A percentile compares a stretch with the other conserved stretches of the same genome.
phyloP scores from a whole-genome alignment of 2,888 invertebrate species.

The Hirtodrosophila histrioides region DNA sequence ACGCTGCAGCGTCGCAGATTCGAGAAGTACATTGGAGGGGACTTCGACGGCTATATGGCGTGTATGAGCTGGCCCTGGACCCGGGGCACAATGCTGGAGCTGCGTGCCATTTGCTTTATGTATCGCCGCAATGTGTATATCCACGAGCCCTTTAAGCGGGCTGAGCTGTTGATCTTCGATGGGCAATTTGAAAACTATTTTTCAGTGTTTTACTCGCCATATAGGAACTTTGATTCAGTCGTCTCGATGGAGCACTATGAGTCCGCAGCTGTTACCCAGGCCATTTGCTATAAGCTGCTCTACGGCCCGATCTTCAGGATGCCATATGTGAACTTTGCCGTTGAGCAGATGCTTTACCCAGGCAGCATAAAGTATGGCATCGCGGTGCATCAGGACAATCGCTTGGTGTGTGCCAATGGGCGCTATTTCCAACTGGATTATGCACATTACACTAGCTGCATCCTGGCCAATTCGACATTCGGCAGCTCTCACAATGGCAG shows the following conservation, averaged over 20 bases:
- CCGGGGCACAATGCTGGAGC: constrained; percentile 88
- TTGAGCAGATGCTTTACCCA: constrained; percentile 90
- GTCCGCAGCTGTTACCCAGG: constrained; percentile 92
- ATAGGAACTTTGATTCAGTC: constrained; percentile 93
- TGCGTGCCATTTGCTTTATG: constrained; percentile 88
- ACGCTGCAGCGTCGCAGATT: constrained; percentile 87
- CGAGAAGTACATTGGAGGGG: constrained; percentile 86
- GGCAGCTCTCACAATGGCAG: constrained; percentile 12
- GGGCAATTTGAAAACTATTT: constrained; percentile 68
- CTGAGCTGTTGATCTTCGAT: constrained; percentile 80
- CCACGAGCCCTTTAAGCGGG: constrained; percentile 86
- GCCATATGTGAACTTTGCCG: constrained; percentile 89
- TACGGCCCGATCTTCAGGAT: constrained; percentile 93
- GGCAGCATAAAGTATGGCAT: constrained; percentile 33
- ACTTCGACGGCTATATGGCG: constrained; percentile 88
- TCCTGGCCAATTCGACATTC: no score
- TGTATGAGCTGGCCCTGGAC: constrained; percentile 88
- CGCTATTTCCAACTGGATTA: constrained; percentile 84
- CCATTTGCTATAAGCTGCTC: constrained; percentile 92
- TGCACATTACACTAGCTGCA: constrained; percentile 73
- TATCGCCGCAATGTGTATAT: constrained; percentile 90
- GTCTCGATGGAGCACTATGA: constrained; percentile 90
- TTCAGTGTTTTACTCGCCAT: constrained; percentile 85
- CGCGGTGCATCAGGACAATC: no score
- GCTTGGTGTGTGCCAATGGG: constrained; percentile 61